A percentile compares a stretch with the other conserved stretches of the same genome.
phyloP scores from a whole-genome alignment of 2,113 vertebrate genomes.

The Elephas maximus region DNA sequence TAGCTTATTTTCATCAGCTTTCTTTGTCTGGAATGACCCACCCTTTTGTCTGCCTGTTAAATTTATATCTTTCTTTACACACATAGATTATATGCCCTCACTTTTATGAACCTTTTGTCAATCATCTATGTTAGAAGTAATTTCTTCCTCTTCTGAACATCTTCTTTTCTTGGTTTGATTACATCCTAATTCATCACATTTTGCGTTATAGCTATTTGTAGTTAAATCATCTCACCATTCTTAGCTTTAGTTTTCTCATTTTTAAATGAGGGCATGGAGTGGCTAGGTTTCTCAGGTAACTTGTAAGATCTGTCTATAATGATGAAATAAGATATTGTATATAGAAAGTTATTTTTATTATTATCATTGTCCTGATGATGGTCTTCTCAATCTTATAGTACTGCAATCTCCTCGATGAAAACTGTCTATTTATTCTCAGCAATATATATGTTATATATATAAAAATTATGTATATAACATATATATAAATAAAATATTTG shows the following conservation, averaged over 20 bases:
- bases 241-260: background rate
- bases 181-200: constrained; percentile 17
- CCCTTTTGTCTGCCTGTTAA: background rate
- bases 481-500: background rate
- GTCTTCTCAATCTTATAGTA: background rate
- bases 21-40: background rate
- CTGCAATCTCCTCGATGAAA: background rate
- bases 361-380: background rate
- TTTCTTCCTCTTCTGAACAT: background rate
- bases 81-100: background rate
- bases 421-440: background rate
- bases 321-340: background rate
- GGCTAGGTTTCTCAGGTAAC: constrained; percentile 7
- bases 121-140: background rate
- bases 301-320: background rate
- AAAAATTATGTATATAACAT: no score
- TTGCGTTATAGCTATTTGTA: background rate
- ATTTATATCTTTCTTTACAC: background rate
- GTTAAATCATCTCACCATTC: background rate
- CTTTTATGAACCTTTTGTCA: background rate
- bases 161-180: constrained; percentile 6
- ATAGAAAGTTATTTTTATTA: background rate
- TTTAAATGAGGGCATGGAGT: background rate
- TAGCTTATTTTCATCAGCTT: background rate
- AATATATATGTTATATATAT: no score